phyloP scores from a whole-genome alignment of 1,140 invertebrate species.

The Calliphora vicina region DNA sequence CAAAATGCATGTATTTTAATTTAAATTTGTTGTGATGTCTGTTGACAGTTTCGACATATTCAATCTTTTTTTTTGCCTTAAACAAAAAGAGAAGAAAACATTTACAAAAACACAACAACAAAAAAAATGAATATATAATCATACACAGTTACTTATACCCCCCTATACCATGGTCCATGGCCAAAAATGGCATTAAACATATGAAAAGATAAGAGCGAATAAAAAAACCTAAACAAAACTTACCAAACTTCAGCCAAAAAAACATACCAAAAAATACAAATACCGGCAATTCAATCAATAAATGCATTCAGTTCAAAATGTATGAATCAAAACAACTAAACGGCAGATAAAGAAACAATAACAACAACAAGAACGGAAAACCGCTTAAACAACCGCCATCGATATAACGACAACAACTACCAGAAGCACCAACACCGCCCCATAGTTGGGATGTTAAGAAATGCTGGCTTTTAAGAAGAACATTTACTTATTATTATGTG shows the following conservation, averaged over 20 bases:
- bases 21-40: constrained; percentile 16
- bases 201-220: not conserved
- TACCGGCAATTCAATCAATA: constrained; percentile 13
- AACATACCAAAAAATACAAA: not conserved
- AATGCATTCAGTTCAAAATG: constrained; percentile 6
- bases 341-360: not conserved
- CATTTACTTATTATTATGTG: not conserved
- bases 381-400: not conserved
- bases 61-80: not conserved
- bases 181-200: constrained; percentile 9
- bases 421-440: not conserved
- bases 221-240: not conserved
- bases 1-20: not conserved
- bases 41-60: constrained; percentile 16
- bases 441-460: not conserved
- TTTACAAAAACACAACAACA: not conserved
- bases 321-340: not conserved
- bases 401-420: too few species aligned
- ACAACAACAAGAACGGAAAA: not conserved
- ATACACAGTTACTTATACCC: not conserved
- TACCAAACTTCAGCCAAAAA: not conserved
- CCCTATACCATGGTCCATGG: not conserved
- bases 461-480: constrained; percentile 3
- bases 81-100: not conserved
- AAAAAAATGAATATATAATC: not conserved